phyloP scores from a whole-genome alignment of 2,113 vertebrate genomes.

The Shinisaurus crocodilurus region DNA sequence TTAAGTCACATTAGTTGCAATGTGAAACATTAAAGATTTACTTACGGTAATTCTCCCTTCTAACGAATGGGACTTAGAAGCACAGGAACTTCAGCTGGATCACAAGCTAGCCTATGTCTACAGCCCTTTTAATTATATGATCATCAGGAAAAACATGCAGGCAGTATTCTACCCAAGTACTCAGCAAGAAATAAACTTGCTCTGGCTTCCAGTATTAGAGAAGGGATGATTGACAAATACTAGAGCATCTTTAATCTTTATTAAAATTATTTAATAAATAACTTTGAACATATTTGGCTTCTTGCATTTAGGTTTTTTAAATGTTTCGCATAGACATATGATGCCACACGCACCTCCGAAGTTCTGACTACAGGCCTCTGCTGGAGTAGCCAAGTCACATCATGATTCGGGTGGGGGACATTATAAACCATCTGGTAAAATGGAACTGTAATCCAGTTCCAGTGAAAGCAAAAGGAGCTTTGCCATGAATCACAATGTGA shows the following conservation, averaged over 20 bases:
- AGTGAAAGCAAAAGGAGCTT: not conserved
- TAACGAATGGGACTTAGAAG: not conserved
- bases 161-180: not conserved
- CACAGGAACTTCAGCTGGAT: too few species aligned
- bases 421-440: not conserved
- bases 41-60: not conserved
- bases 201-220: not conserved
- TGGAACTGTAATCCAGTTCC: not conserved
- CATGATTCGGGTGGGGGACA: not conserved
- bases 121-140: too few species aligned
- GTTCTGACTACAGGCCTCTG: not conserved
- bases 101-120: not conserved
- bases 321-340: not conserved
- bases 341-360: not conserved
- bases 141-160: not conserved
- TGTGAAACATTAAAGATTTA: not conserved
- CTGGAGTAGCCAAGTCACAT: not conserved
- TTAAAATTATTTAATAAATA: not conserved
- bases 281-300: not conserved
- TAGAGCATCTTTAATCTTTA: not conserved
- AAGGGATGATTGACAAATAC: not conserved
- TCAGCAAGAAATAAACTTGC: not conserved
- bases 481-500: not conserved
- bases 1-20: not conserved
- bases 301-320: not conserved